Base-by-base conservation (phyloP, 2,113 vertebrate species). In the Trochalopteron elliotii region DNA sequence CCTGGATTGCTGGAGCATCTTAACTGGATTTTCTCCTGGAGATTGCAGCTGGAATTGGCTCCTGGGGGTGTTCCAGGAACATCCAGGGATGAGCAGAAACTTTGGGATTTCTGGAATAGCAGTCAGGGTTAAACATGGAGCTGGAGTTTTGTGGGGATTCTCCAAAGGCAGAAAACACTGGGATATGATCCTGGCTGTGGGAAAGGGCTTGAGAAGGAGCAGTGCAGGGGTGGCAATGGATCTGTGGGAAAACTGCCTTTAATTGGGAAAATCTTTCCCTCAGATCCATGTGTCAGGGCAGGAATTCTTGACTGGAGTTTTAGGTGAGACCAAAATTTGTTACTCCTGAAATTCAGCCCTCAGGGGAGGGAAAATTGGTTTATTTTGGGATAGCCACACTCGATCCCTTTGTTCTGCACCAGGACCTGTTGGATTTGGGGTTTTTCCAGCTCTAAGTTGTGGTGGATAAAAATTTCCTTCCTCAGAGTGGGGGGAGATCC, bases 281-380 rank as follows among this genome's bases (percentile, higher is more conserved):
- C 30, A 0, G 6, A 42, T 50, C 49, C 0, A 0, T 10, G 23
- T 16, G 28, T 14, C 49, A 19, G 52, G 39, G n/a, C 25, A 61
- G 23, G 44, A 42, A 45, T 44, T 49, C 61, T 42, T 45, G 44
- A 5, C 2, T 15, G 33, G n/a, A 4, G 35, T 53, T 63, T 21
- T 3, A 53, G 13, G 18, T 3, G 5, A 53, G 47, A 19, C 14
- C 11, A 4, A 4, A 31, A 0, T 33, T 65, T 52, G 35, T 35
- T 53, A 24, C n/a, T 81, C 37, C 11, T 39, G 50, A 27, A 65
- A 6, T 39, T 42, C n/a, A 24, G 7, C 60, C 44, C 47, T 22
- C 21, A 17, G 10, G 7, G 42, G 39, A 67, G 42, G 27, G 27
- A 28, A 50, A 37, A n/a, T 8, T 2, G 64, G 16, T 65, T 45